Conservation (phyloP, 2,113 vertebrate species). For the Gobiocypris rarus region DNA sequence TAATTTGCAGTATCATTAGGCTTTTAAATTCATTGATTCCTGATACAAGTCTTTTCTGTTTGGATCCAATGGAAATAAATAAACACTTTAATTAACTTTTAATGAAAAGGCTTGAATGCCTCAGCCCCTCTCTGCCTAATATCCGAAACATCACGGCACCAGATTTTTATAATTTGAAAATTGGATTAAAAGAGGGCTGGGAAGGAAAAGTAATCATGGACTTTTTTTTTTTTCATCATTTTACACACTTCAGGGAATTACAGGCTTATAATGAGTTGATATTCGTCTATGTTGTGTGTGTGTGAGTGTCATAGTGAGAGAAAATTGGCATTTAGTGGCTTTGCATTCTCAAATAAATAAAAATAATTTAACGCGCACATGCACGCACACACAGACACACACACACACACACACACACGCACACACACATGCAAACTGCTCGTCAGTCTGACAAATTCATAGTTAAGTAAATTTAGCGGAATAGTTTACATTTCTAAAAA, state of each 20-base stretch:
- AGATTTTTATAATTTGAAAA: conserved; percentile 33
- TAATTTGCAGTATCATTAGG: conserved; percentile 18
- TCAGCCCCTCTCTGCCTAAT: conserved; percentile 12
- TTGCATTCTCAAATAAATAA: conserved; percentile 7
- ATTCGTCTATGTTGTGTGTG: conserved; percentile 30
- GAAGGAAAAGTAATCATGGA: conserved; percentile 4
- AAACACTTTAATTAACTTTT: conserved; percentile 35
- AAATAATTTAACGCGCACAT: no score
- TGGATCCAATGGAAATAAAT: conserved; percentile 16
- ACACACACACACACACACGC: no score
- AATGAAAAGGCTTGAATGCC: conserved; percentile 46
- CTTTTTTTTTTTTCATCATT: neutral
- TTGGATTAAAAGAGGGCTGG: conserved; percentile 12
- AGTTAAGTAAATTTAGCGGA: no score
- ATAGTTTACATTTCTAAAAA: no score
- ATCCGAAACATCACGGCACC: conserved; percentile 19
- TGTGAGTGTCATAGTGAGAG: neutral
- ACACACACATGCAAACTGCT: no score
- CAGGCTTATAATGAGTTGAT: conserved; percentile 22
- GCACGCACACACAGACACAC: no score
- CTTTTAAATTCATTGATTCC: conserved; percentile 10
- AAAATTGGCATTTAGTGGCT: conserved; percentile 20
- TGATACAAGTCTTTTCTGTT: neutral
- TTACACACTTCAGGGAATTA: conserved; percentile 19
- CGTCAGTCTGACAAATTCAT: no score